A percentile compares a stretch with the other conserved stretches of the same genome.
Conservation (phyloP, 2,797 vertebrate species). For the Pelodytes ibericus region DNA sequence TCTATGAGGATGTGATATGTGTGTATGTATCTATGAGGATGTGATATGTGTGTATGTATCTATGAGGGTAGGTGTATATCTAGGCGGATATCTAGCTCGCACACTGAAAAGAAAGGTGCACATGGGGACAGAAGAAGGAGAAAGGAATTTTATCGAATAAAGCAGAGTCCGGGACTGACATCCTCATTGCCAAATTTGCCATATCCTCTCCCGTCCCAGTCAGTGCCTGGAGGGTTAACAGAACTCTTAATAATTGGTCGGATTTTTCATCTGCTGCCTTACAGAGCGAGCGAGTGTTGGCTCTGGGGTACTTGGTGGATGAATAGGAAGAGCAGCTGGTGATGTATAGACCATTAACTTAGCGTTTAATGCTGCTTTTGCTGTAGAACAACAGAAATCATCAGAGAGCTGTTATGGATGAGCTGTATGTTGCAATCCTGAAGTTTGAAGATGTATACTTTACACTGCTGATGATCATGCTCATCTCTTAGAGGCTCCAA, state of each 20-base stretch:
- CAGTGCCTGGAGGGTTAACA: constrained; percentile 10
- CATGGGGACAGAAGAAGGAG: too few relatives aligned
- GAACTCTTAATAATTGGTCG: constrained; percentile 3
- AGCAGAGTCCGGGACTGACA: too few relatives aligned
- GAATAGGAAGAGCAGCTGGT: constrained; percentile 48
- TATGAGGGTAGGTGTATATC: too few relatives aligned
- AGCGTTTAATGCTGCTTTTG: constrained; percentile 39
- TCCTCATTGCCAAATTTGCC: not conserved
- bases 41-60: too few relatives aligned
- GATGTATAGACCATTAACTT: constrained; percentile 54
- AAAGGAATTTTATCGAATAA: too few relatives aligned
- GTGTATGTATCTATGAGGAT: too few relatives aligned
- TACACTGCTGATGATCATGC: constrained; percentile 32
- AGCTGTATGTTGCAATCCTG: constrained; percentile 37
- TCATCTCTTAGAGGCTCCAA: constrained; percentile 7
- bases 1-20: too few relatives aligned
- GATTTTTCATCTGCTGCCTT: constrained; percentile 22
- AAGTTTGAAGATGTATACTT: constrained; percentile 31
- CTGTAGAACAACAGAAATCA: constrained; percentile 37
- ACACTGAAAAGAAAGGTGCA: too few relatives aligned
- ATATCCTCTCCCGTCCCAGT: not conserved
- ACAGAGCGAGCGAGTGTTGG: constrained; percentile 20
- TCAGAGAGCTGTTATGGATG: constrained; percentile 42
- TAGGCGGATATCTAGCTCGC: too few relatives aligned
- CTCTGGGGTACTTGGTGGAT: constrained; percentile 42